Conservation (phyloP, 2,888 invertebrate species). For the Drosophila koepferae region DNA sequence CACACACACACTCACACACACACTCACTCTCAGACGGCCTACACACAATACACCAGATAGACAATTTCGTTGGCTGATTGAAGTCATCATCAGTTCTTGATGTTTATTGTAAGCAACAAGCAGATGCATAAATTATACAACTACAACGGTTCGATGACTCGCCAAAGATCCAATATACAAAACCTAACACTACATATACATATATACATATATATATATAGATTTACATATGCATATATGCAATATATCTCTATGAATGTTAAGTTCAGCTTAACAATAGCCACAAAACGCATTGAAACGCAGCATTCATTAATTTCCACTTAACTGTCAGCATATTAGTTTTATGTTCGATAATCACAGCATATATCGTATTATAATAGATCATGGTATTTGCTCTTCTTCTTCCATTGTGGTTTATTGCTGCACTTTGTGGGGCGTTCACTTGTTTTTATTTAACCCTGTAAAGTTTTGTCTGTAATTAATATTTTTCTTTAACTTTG, state of each 20-base stretch:
- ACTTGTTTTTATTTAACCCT: conserved; percentile 18
- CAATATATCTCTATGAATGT: conserved; percentile 1
- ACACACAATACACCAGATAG: conserved; percentile 35
- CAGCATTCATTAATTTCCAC: conserved; percentile 51
- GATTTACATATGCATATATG: background rate
- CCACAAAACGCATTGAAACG: conserved; percentile 36
- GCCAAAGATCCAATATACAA: conserved; percentile 31
- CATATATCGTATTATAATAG: conserved; percentile 45
- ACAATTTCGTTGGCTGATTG: conserved; percentile 53
- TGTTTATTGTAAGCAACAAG: conserved; percentile 48
- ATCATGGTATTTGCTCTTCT: conserved; percentile 24
- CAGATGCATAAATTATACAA: conserved; percentile 58
- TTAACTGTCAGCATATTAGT: conserved; percentile 66
- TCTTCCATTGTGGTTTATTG: conserved; percentile 10
- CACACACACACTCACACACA: conserved; percentile 16
- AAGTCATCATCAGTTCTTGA: conserved; percentile 62
- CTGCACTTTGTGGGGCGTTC: conserved; percentile 48
- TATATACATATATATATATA: background rate
- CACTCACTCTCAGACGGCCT: conserved; percentile 19
- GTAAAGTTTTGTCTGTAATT: conserved; percentile 20
- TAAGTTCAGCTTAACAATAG: conserved; percentile 28
- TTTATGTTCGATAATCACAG: conserved; percentile 49
- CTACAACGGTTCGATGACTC: conserved; percentile 51
- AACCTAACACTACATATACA: conserved; percentile 25
- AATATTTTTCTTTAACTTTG: conserved; percentile 8